A percentile compares a stretch with the other conserved stretches of the same genome.
phyloP scores from a whole-genome alignment of 2,797 vertebrate species.

The Clarias laeviceps region DNA sequence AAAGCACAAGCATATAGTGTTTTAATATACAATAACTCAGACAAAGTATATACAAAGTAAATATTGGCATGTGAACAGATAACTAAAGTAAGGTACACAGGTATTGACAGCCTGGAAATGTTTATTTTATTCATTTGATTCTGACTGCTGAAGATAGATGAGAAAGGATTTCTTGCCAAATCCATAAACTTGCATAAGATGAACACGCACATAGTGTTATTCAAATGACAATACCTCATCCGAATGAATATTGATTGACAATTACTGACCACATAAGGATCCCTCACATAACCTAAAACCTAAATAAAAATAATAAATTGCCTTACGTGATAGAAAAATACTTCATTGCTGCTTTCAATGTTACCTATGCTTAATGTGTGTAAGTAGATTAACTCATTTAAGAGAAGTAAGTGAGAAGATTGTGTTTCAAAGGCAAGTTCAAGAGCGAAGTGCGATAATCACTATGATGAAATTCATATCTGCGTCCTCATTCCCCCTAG shows the following conservation, averaged over 20 bases:
- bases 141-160: slow-evolving; percentile 34
- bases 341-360: neutral
- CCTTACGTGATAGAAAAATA: neutral
- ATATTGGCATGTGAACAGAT: neutral
- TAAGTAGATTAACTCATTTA: slow-evolving; percentile 40
- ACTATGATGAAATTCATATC: slow-evolving; percentile 42
- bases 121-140: slow-evolving; percentile 35
- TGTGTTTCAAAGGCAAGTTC: slow-evolving; percentile 25
- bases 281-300: neutral
- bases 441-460: slow-evolving; percentile 44
- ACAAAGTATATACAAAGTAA: slow-evolving; percentile 38
- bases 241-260: neutral
- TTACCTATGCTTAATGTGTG: slow-evolving; percentile 8
- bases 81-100: slow-evolving; percentile 7
- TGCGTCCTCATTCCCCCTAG: slow-evolving; percentile 21
- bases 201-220: slow-evolving; percentile 1
- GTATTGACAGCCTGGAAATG: slow-evolving; percentile 27
- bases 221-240: neutral
- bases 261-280: slow-evolving; percentile 4
- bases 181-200: slow-evolving; percentile 27
- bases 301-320: neutral
- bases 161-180: slow-evolving; percentile 29
- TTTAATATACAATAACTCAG: slow-evolving; percentile 22
- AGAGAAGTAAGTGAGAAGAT: slow-evolving; percentile 64
- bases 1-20: neutral